Percentiles rank a stretch among this genome's conserved stretches.
Conservation (phyloP, 1,140 invertebrate species). For the Pseudomyrmex flavicornis region DNA sequence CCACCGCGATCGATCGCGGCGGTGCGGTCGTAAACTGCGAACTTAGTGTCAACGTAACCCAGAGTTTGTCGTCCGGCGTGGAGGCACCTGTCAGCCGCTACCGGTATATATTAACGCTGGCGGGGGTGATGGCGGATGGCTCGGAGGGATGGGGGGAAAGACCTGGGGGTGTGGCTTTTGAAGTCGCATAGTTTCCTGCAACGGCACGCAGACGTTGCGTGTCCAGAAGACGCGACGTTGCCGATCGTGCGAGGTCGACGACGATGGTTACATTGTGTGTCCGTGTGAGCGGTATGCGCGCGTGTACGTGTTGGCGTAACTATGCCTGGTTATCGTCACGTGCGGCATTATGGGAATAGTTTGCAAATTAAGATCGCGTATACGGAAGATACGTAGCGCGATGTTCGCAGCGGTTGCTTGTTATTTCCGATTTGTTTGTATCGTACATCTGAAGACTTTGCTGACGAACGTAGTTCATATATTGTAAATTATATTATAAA, state of each 20-base stretch:
- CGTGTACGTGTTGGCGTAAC: slow-evolving; percentile 44
- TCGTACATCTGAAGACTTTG: slow-evolving; percentile 1
- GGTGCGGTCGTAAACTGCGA: slow-evolving; percentile 71
- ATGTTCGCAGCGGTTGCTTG: slow-evolving; percentile 4
- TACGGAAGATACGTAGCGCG: slow-evolving; percentile 13
- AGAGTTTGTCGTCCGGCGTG: slow-evolving; percentile 58
- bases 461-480: neutral
- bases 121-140: slow-evolving; percentile 43
- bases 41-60: slow-evolving; percentile 76
- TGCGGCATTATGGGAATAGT: slow-evolving; percentile 73
- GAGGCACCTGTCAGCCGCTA: slow-evolving; percentile 53
- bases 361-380: slow-evolving; percentile 76
- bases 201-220: slow-evolving; percentile 80
- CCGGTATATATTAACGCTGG: slow-evolving; percentile 68
- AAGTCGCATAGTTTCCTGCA: slow-evolving; percentile 79
- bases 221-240: slow-evolving; percentile 67
- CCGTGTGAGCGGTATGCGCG: neutral
- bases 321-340: slow-evolving; percentile 66
- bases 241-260: slow-evolving; percentile 38
- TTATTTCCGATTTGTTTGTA: slow-evolving; percentile 10
- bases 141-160: neutral
- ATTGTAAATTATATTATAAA: neutral
- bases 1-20: slow-evolving; percentile 74
- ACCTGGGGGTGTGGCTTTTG: slow-evolving; percentile 69
- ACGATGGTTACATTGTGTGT: slow-evolving; percentile 7